Conservation (phyloP, 35 echinoderm and acorn worm genomes). For the Strongylocentrotus purpuratus region DNA sequence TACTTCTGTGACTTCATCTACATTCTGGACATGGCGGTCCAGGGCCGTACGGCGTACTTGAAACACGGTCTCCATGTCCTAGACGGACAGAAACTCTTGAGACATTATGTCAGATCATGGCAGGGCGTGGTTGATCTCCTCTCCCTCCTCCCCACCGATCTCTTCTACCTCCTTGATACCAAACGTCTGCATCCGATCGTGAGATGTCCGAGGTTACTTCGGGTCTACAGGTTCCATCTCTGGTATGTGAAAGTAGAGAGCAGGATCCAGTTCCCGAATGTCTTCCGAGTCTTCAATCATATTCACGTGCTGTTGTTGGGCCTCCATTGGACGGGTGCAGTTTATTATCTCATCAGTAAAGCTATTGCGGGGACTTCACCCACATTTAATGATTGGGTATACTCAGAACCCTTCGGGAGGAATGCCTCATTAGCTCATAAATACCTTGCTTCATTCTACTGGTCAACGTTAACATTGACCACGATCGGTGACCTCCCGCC, state of each 20-base stretch:
- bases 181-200: slow-evolving; percentile 32
- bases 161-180: slow-evolving; percentile 59
- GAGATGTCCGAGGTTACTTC: slow-evolving; percentile 72
- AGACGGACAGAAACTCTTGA: slow-evolving; percentile 56
- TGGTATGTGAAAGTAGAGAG: slow-evolving; percentile 72
- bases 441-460: slow-evolving; percentile 81
- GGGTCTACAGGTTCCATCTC: slow-evolving; percentile 52
- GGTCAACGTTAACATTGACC: slow-evolving; percentile 85
- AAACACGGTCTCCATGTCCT: slow-evolving; percentile 77
- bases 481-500: slow-evolving; percentile 77
- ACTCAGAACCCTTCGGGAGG: slow-evolving; percentile 48
- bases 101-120: slow-evolving; percentile 66
- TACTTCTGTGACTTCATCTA: slow-evolving; percentile 81
- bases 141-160: slow-evolving; percentile 67
- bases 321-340: slow-evolving; percentile 67
- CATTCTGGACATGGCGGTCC: slow-evolving; percentile 76
- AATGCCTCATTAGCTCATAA: slow-evolving; percentile 53
- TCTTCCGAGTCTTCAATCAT: slow-evolving; percentile 69
- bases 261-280: slow-evolving; percentile 59
- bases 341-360: slow-evolving; percentile 67
- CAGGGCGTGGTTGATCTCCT: slow-evolving; percentile 59
- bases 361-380: slow-evolving; percentile 38
- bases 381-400: slow-evolving; percentile 54
- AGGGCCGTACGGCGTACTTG: slow-evolving; percentile 71
- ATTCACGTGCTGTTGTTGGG: slow-evolving; percentile 69